Conservation (phyloP, 2,888 invertebrate species). For the Tipula unca region DNA sequence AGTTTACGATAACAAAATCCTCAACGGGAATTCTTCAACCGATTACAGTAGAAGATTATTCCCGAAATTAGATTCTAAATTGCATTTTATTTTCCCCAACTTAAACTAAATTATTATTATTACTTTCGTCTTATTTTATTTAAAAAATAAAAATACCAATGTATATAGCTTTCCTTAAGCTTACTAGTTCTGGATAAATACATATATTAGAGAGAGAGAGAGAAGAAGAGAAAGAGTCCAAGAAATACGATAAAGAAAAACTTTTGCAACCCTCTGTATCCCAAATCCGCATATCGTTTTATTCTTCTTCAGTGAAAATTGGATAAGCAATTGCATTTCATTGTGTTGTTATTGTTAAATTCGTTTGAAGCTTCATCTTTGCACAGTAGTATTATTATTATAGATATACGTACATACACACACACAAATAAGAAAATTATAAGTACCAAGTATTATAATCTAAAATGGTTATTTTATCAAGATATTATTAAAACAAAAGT, state of each 20-base stretch:
- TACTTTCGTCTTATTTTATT: background rate
- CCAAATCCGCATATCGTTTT: background rate
- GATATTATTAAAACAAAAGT: constrained; percentile 14
- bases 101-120: background rate
- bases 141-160: background rate
- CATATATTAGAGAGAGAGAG: no score
- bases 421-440: background rate
- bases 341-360: background rate
- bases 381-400: background rate
- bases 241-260: background rate
- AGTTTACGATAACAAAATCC: background rate
- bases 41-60: background rate
- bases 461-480: constrained; percentile 14
- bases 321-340: background rate
- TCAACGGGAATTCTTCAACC: background rate
- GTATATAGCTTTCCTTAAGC: background rate
- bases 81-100: background rate
- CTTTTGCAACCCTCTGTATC: background rate
- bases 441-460: background rate
- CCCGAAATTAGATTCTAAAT: background rate
- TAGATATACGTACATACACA: background rate
- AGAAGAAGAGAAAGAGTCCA: background rate
- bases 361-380: constrained; percentile 8
- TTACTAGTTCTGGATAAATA: background rate
- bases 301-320: background rate